phyloP scores from a whole-genome alignment of 2,888 invertebrate species.

The Ochropacha duplaris region DNA sequence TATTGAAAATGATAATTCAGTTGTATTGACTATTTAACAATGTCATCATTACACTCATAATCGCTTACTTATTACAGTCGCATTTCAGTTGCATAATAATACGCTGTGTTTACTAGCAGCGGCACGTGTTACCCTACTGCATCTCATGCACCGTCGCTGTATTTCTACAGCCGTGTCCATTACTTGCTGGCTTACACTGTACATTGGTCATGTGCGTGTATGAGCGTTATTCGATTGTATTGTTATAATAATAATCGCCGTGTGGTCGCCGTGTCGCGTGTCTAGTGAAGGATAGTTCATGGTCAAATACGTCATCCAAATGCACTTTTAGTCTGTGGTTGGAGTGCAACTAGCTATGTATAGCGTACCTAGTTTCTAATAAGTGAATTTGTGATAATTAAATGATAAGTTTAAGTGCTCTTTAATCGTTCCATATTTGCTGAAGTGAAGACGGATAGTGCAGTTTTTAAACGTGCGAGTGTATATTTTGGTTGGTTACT shows the following conservation, averaged over 20 bases:
- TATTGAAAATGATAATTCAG: background rate
- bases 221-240: background rate
- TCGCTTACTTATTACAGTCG: slow-evolving; percentile 8
- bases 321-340: slow-evolving; percentile 40
- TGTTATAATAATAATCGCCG: background rate
- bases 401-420: too few relatives aligned
- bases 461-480: too few relatives aligned
- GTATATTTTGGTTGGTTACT: too few relatives aligned
- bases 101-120: slow-evolving; percentile 49
- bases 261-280: too few relatives aligned
- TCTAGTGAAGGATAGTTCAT: slow-evolving; percentile 43
- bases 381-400: background rate
- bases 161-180: background rate
- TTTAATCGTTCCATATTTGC: too few relatives aligned
- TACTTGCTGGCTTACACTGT: background rate
- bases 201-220: background rate
- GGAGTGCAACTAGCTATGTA: background rate
- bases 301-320: slow-evolving; percentile 43
- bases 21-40: background rate
- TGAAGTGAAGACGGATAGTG: too few relatives aligned
- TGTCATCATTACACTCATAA: background rate
- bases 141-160: background rate
- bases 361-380: background rate
- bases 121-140: slow-evolving; percentile 53
- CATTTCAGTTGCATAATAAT: slow-evolving; percentile 58